Conservation (phyloP, 2,888 invertebrate genomes). For the Myopa testacea region DNA sequence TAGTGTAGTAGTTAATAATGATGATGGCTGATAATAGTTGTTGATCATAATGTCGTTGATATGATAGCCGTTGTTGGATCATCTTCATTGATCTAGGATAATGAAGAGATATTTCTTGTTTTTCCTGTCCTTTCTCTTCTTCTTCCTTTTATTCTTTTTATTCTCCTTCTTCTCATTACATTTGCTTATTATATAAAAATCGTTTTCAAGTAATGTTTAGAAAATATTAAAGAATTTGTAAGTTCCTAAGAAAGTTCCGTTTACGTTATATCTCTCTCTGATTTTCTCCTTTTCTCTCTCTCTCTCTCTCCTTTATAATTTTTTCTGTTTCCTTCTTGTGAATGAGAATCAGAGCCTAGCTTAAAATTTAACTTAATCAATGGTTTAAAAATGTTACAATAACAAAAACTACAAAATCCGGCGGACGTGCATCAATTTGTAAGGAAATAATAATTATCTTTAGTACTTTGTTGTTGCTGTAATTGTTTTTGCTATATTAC, state of each 20-base stretch:
- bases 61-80: too few species aligned
- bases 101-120: not conserved
- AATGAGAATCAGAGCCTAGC: too few species aligned
- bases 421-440: constrained; percentile 42
- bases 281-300: not conserved
- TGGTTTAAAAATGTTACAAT: not conserved
- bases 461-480: not conserved
- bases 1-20: too few species aligned
- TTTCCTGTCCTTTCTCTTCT: not conserved
- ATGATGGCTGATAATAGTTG: too few species aligned
- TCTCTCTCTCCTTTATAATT: not conserved
- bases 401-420: constrained; percentile 32
- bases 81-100: too few species aligned
- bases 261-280: not conserved
- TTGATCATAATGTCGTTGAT: too few species aligned
- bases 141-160: not conserved
- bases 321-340: not conserved
- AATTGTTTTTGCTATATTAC: not conserved
- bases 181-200: too few species aligned
- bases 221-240: too few species aligned
- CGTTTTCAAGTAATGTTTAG: too few species aligned
- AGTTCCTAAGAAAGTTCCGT: too few species aligned
- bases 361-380: not conserved
- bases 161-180: not conserved
- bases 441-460: not conserved